Conservation (phyloP, 2,797 vertebrate genomes). For the Setipinna tenuifilis region DNA sequence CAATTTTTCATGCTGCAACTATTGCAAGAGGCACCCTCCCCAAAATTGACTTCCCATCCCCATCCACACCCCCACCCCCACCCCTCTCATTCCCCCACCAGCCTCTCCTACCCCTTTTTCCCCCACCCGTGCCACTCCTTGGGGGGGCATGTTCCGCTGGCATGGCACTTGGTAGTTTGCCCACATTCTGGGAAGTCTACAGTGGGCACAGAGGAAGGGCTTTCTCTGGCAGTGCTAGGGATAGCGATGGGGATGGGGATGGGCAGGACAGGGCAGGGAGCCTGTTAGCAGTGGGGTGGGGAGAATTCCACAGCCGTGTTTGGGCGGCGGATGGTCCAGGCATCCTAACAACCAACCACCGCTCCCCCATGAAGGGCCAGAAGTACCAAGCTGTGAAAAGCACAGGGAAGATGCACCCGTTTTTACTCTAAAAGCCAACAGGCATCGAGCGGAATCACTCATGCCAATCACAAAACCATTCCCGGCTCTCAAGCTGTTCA, state of each 20-base stretch:
- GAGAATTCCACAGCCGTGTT: constrained; percentile 1
- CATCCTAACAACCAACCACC: background rate
- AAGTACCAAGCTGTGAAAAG: constrained; percentile 62
- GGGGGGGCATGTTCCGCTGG: constrained; percentile 56
- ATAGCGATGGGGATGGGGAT: too few relatives aligned
- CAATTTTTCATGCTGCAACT: constrained; percentile 48
- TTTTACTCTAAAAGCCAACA: constrained; percentile 73
- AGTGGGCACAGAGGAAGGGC: background rate
- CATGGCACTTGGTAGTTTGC: constrained; percentile 42
- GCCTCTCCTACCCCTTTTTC: constrained; percentile 12
- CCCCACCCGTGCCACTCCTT: constrained; percentile 59
- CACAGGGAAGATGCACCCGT: constrained; percentile 70
- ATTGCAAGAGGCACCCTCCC: background rate
- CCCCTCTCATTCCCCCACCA: constrained; percentile 32
- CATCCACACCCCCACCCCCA: background rate
- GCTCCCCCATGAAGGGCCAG: background rate
- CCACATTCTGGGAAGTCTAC: constrained; percentile 9
- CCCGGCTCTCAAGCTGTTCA: background rate
- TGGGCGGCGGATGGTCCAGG: background rate
- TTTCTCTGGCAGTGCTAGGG: background rate
- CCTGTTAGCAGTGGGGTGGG: background rate
- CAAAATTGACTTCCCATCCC: too few relatives aligned
- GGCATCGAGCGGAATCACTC: constrained; percentile 59
- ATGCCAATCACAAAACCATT: background rate
- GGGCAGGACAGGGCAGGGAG: background rate